These are phyloP conservation scores for Raja brachyura DNA, from an alignment of 2,113 vertebrate genomes.

Conservation along the genomic window DNA sequence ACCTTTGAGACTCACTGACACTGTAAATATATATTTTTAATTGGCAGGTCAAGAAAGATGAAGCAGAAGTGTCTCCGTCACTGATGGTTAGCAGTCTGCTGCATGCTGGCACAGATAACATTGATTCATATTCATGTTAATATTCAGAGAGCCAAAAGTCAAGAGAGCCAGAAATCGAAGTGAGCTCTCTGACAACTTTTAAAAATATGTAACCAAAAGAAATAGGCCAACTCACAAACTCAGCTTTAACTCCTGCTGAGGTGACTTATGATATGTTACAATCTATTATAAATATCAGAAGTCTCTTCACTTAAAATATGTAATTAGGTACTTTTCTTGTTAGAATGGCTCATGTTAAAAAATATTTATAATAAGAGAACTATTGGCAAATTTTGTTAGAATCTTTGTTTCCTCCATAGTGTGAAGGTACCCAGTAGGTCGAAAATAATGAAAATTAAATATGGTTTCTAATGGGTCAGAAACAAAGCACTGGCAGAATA, in stretches of 20 bases:
- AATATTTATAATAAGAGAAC: too few species aligned
- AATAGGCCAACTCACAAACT: not conserved
- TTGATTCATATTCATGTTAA: slow-evolving; percentile 25
- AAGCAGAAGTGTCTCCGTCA: slow-evolving; percentile 1
- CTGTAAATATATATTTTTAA: slow-evolving; percentile 11
- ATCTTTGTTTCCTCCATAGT: not conserved
- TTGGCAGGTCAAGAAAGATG: slow-evolving; percentile 22
- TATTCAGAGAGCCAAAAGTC: not conserved
- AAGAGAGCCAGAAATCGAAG: slow-evolving; percentile 7
- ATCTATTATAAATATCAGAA: not conserved
- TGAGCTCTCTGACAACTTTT: not conserved
- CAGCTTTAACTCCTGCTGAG: not conserved
- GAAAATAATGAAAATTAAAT: slow-evolving; percentile 3
- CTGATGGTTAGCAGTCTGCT: slow-evolving; percentile 3
- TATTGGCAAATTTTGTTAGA: not conserved
- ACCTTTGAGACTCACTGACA: slow-evolving; percentile 18
- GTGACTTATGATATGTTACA: too few species aligned
- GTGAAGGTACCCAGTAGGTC: not conserved
- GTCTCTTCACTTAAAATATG: not conserved
- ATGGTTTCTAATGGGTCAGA: not conserved
- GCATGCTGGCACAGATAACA: slow-evolving; percentile 25
- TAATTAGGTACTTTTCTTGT: not conserved
- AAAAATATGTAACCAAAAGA: slow-evolving; percentile 10
- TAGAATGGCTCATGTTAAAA: not conserved
- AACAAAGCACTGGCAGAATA: not conserved